Conservation (phyloP, 1,140 invertebrate genomes). For the Drosophila cardini region DNA sequence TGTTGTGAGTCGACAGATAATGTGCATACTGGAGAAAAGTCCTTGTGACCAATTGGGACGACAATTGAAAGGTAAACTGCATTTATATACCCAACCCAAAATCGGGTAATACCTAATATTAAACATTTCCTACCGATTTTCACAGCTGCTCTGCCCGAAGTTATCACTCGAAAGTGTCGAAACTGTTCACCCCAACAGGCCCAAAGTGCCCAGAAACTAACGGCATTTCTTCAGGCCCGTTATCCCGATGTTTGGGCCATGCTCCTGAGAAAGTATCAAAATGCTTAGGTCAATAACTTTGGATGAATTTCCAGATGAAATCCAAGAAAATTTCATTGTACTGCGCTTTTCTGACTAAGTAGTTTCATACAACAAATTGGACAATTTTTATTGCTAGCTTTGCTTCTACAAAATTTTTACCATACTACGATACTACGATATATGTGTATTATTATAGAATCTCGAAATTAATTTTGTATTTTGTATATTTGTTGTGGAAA, state of each 20-base stretch:
- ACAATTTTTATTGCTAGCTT: slow-evolving; percentile 7
- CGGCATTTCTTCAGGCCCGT: slow-evolving; percentile 85
- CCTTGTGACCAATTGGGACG: slow-evolving; percentile 85
- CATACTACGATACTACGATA: too few species aligned
- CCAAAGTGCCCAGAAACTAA: slow-evolving; percentile 85
- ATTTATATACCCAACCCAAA: too few species aligned
- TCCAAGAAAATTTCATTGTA: not conserved
- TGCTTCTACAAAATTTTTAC: slow-evolving; percentile 17
- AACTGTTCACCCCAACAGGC: slow-evolving; percentile 85
- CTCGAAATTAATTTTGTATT: slow-evolving; percentile 16
- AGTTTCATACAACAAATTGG: slow-evolving; percentile 11
- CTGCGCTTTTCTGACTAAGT: slow-evolving; percentile 10
- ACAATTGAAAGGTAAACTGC: slow-evolving; percentile 84
- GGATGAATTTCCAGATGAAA: too few species aligned
- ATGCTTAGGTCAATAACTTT: slow-evolving; percentile 47
- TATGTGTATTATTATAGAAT: slow-evolving; percentile 1
- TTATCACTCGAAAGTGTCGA: slow-evolving; percentile 85
- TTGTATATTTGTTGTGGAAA: slow-evolving; percentile 20
- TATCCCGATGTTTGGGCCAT: slow-evolving; percentile 86
- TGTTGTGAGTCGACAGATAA: slow-evolving; percentile 82
- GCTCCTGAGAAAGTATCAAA: slow-evolving; percentile 85
- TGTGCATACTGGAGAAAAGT: slow-evolving; percentile 85
- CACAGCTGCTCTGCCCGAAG: slow-evolving; percentile 86
- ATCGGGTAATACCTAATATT: not conserved
- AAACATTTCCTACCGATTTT: slow-evolving; percentile 64